Evolutionary conservation across 2,797 vertebrate genomes (phyloP).

Genomic region (Agapornis canus): DNA sequence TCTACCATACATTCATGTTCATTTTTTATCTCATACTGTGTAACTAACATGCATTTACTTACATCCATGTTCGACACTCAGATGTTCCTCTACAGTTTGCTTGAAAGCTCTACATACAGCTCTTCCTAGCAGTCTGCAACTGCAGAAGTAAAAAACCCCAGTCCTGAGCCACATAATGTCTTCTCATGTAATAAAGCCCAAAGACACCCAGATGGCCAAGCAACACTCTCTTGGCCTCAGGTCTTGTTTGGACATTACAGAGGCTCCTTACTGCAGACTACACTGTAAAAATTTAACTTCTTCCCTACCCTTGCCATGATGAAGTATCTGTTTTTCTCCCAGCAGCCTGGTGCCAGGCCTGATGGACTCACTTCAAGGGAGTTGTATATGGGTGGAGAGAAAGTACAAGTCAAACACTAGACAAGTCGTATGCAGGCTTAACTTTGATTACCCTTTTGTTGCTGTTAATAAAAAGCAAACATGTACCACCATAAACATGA

Average conservation of each 20-base stretch:
- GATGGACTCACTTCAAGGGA: neutral
- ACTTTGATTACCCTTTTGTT: neutral
- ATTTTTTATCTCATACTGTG: neutral
- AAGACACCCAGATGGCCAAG: neutral
- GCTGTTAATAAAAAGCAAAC: neutral
- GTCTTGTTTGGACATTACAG: neutral
- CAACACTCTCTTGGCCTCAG: neutral
- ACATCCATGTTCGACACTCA: fast-evolving
- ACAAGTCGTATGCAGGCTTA: neutral
- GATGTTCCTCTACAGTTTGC: fast-evolving
- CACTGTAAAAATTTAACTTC: neutral
- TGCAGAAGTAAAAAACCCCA: neutral
- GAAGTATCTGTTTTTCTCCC: neutral
- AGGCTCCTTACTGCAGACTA: neutral
- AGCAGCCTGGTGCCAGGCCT: fast-evolving
- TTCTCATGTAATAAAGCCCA: neutral
- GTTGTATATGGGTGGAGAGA: neutral
- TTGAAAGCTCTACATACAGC: neutral
- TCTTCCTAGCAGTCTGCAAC: neutral
- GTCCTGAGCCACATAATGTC: neutral
- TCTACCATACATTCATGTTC: neutral
- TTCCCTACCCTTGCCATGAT: neutral
- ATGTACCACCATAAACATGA: neutral
- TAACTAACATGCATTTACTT: neutral
- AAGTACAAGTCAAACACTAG: neutral